Evolutionary conservation across 2,113 vertebrate species (phyloP).

Genomic region (Paracanthobrama guichenoti): DNA sequence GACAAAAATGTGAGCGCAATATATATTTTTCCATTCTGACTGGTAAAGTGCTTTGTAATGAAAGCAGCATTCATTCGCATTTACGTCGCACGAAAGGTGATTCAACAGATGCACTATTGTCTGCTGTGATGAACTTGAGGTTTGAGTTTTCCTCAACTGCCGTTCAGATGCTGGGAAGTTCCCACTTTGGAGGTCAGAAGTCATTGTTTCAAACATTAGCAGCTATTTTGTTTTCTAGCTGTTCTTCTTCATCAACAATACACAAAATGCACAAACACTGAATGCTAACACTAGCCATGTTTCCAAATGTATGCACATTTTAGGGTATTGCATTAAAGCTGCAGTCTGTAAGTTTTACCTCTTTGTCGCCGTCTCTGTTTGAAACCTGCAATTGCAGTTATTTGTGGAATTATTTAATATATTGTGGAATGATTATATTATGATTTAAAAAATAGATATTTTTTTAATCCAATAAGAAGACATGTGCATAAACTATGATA

Average conservation of each 20-base stretch:
- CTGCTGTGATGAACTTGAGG: background rate
- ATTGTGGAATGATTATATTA: too few species aligned
- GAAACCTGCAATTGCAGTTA: too few species aligned
- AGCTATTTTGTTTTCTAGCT: background rate
- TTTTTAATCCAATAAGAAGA: too few species aligned
- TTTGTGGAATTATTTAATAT: too few species aligned
- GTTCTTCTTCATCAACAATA: background rate
- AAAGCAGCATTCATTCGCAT: background rate
- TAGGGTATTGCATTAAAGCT: background rate
- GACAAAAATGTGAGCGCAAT: background rate
- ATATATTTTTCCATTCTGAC: background rate
- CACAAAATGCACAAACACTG: background rate
- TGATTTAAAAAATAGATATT: too few species aligned
- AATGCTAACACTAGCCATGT: background rate
- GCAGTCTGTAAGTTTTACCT: too few species aligned
- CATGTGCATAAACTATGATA: too few species aligned
- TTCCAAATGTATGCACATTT: background rate
- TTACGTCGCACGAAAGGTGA: background rate
- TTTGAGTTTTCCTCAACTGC: background rate
- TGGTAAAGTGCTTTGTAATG: background rate
- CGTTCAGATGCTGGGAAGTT: background rate
- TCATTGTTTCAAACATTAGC: background rate
- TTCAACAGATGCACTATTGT: background rate
- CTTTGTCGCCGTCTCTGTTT: too few species aligned
- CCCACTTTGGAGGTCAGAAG: background rate